Percentiles rank a stretch among this genome's conserved stretches.
Conservation (phyloP, 2,888 invertebrate species). For the Parapristionchus giblindavisi region DNA sequence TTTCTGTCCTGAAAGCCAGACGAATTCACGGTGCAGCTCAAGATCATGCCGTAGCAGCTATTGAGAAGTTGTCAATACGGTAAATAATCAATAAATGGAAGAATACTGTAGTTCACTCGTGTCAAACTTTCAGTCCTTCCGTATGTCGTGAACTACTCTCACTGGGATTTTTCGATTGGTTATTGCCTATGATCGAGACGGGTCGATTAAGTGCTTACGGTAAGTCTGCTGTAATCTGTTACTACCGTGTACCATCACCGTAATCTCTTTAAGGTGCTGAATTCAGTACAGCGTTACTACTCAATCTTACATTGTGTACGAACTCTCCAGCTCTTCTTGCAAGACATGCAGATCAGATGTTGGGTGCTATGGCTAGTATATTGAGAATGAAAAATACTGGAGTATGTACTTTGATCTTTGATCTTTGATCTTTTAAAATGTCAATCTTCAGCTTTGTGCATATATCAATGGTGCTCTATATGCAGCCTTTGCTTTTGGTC, state of each 20-base stretch:
- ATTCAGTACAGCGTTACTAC: conserved; percentile 51
- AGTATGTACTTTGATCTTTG: conserved; percentile 25
- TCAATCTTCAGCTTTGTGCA: conserved; percentile 25
- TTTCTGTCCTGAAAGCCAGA: conserved; percentile 49
- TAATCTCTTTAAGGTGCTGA: conserved; percentile 41
- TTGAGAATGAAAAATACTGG: conserved; percentile 45
- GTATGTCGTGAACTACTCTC: conserved; percentile 56
- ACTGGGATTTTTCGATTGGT: conserved; percentile 57
- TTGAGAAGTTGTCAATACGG: conserved; percentile 56
- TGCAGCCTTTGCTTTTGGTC: conserved; percentile 44
- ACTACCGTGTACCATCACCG: neutral
- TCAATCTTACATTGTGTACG: conserved; percentile 43
- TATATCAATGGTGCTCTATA: conserved; percentile 43
- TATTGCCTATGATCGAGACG: conserved; percentile 38
- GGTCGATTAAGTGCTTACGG: conserved; percentile 17
- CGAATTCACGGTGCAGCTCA: conserved; percentile 44
- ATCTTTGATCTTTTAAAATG: neutral
- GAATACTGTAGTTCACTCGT: neutral
- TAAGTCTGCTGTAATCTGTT: neutral
- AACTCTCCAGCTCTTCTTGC: conserved; percentile 38
- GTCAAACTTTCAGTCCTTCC: conserved; percentile 38
- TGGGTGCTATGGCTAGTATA: conserved; percentile 44
- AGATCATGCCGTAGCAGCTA: conserved; percentile 52
- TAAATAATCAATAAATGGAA: conserved; percentile 7
- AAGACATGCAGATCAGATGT: conserved; percentile 43